A percentile compares a stretch with the other conserved stretches of the same genome.
Evolutionary conservation across 2,113 vertebrate genomes (phyloP).

Genomic region (Sander vitreus): DNA sequence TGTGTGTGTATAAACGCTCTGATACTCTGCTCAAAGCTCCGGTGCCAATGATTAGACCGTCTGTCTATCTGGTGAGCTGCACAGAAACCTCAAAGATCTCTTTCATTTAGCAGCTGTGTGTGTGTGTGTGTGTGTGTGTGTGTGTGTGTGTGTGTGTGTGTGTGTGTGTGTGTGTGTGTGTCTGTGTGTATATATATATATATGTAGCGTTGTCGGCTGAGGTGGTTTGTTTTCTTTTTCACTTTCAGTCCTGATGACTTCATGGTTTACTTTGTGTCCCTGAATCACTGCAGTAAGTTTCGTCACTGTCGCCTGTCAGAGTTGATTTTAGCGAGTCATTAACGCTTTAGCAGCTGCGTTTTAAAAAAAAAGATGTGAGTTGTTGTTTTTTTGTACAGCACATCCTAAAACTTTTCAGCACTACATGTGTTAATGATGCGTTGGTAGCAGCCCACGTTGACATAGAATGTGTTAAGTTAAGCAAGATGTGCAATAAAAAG

Average conservation of each 20-base stretch:
- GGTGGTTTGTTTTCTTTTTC: slow-evolving; percentile 46
- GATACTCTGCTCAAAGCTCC: slow-evolving; percentile 33
- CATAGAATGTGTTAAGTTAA: slow-evolving; percentile 47
- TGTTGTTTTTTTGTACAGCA: not conserved
- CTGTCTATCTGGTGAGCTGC: slow-evolving; percentile 57
- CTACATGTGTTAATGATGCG: slow-evolving; percentile 45
- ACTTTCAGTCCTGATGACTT: slow-evolving; percentile 42
- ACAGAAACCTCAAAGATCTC: slow-evolving; percentile 67
- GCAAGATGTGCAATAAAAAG: slow-evolving; percentile 49
- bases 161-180: slow-evolving; percentile 22
- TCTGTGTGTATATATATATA: not conserved
- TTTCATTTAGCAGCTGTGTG: slow-evolving; percentile 62
- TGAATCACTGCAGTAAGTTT: slow-evolving; percentile 27
- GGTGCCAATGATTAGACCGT: slow-evolving; percentile 63
- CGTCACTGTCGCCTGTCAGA: slow-evolving; percentile 26
- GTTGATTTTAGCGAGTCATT: slow-evolving; percentile 9
- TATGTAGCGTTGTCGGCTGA: not conserved
- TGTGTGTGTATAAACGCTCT: slow-evolving; percentile 1
- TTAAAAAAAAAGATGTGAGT: not conserved
- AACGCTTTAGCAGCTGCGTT: slow-evolving; percentile 36
- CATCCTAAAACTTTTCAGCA: slow-evolving; percentile 25
- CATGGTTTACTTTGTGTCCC: slow-evolving; percentile 63
- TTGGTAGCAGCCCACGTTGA: slow-evolving; percentile 22
- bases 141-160: not conserved
- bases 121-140: slow-evolving; percentile 13